phyloP scores from a whole-genome alignment of 2,888 invertebrate genomes.

The Parelbella ahira region DNA sequence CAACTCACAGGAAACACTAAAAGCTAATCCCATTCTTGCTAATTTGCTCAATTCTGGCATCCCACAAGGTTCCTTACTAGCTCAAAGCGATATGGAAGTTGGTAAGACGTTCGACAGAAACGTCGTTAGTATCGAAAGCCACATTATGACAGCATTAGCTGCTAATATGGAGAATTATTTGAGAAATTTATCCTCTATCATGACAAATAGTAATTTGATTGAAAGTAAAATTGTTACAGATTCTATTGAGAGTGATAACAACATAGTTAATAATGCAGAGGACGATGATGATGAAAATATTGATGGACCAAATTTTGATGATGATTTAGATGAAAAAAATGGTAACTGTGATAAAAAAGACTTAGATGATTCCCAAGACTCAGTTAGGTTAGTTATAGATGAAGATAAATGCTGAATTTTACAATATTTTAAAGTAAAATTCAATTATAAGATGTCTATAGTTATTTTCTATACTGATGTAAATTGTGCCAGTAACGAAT shows the following conservation, averaged over 20 bases:
- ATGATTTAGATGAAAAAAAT: slow-evolving; percentile 17
- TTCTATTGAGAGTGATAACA: slow-evolving; percentile 3
- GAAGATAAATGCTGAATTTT: slow-evolving; percentile 35
- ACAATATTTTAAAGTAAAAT: slow-evolving; percentile 12
- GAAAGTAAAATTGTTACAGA: slow-evolving; percentile 13
- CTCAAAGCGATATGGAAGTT: slow-evolving; percentile 27
- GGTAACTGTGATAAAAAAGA: slow-evolving; percentile 38
- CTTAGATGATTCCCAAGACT: slow-evolving; percentile 42
- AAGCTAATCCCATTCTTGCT: slow-evolving; percentile 64
- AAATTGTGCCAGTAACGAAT: too few species aligned
- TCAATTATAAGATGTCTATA: not conserved
- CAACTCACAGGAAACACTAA: slow-evolving; percentile 51
- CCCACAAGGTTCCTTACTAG: slow-evolving; percentile 31
- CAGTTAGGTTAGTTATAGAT: slow-evolving; percentile 46
- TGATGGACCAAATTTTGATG: slow-evolving; percentile 23
- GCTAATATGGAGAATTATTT: slow-evolving; percentile 60
- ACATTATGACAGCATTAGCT: slow-evolving; percentile 54
- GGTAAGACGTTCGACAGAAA: slow-evolving; percentile 40
- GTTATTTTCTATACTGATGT: too few species aligned
- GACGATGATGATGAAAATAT: slow-evolving; percentile 20
- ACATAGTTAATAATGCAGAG: slow-evolving; percentile 23
- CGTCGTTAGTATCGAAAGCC: slow-evolving; percentile 49
- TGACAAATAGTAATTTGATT: slow-evolving; percentile 28
- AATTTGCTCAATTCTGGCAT: slow-evolving; percentile 49
- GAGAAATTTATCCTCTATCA: slow-evolving; percentile 43